Base-by-base conservation (phyloP, 2,797 vertebrate species). In the Myotis daubentonii region DNA sequence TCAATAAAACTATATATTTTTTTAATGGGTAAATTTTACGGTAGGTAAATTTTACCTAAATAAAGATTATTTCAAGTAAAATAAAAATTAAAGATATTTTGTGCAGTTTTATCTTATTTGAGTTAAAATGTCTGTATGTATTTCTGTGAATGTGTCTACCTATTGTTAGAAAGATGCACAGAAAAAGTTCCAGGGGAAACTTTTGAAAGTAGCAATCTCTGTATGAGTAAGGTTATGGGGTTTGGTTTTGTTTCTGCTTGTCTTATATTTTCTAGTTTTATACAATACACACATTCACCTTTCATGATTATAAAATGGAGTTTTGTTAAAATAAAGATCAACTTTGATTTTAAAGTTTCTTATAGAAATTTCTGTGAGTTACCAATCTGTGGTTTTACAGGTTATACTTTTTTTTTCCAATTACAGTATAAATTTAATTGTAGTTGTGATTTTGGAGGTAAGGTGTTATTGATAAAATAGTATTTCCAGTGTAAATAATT, bases 401-500 rank as follows among this genome's bases (percentile, higher is more conserved):
- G 49, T 70, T 85, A 80, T 49, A 76, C n/a, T 70, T 36, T 70
- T 25, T 68, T 51, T 76, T 22, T 20, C 30, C 30, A 51, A n/a
- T 51, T 76, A 76, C 19, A 51, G 10, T 76, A 12, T 49, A 88
- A 68, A 83, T 81, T 49, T 78, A 89, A 89, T 68, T 70, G 49
- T 6, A 65, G 10, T 66, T 89, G 28, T 81, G 25, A 81, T 76
- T 89, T 62, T 55, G 28, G 33, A 65, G 25, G 22, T 75, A 92
- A 92, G 20, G 38, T 79, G 72, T 84, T 76, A 91, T 70, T 88
- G 33, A 57, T 88, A 83, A 93, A 93, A 76, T 80, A 62, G 49
- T 80, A 83, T 76, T 93, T 85, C 57, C 36, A 76, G 33, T 57
- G 20, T 76, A 71, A 87, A 86, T 6, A 75, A 87, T 68, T 92